phyloP scores from a whole-genome alignment of 1,140 invertebrate genomes.

The Pseudomyrmex concolor region DNA sequence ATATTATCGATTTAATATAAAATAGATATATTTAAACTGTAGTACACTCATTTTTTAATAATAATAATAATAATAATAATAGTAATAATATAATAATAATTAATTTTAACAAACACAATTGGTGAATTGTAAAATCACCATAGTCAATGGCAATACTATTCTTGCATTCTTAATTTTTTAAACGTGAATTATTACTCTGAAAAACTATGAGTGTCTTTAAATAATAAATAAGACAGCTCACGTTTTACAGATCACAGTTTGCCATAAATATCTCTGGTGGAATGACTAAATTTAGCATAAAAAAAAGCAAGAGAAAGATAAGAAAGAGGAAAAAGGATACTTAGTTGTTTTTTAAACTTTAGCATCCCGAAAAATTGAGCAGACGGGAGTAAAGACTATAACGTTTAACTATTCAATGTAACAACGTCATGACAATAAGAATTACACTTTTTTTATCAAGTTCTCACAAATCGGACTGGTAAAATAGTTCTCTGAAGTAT shows the following conservation, averaged over 20 bases:
- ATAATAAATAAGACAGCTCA: neutral
- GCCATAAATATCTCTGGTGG: conserved; percentile 57
- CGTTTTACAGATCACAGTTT: conserved; percentile 28
- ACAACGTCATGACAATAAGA: conserved; percentile 33
- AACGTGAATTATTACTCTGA: conserved; percentile 44
- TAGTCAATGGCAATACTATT: conserved; percentile 64
- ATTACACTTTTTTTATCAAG: neutral
- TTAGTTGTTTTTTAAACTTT: neutral
- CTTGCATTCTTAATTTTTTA: conserved; percentile 56
- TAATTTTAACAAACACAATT: conserved; percentile 74
- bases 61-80: conserved; percentile 64
- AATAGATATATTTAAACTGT: conserved; percentile 82
- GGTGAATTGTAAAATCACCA: conserved; percentile 71
- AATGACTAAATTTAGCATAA: conserved; percentile 62
- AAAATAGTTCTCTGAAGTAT: conserved; percentile 4
- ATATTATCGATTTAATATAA: conserved; percentile 79
- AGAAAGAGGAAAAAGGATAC: conserved; percentile 33
- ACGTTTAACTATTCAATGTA: conserved; percentile 47
- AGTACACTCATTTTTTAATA: conserved; percentile 78
- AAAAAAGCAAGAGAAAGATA: conserved; percentile 29
- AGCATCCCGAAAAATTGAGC: conserved; percentile 56
- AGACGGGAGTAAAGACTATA: conserved; percentile 65
- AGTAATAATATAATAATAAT: conserved; percentile 64
- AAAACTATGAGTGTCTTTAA: conserved; percentile 23
- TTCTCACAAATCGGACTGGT: conserved; percentile 26